Evolutionary conservation across 2,113 vertebrate species (phyloP).

Genomic region (Heterotilapia buettikoferi): DNA sequence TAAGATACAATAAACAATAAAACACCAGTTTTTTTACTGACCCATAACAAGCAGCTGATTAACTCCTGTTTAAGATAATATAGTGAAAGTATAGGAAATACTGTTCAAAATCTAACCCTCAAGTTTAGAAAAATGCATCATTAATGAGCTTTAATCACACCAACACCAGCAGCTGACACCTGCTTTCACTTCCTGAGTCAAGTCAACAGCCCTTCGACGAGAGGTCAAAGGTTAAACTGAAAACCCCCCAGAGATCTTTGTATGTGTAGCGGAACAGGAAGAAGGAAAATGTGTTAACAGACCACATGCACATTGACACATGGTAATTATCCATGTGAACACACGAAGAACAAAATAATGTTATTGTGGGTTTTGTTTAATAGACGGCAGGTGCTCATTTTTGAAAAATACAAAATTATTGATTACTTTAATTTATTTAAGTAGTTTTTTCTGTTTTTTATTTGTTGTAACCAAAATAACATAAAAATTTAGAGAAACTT

Average conservation of each 20-base stretch:
- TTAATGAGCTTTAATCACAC: background rate
- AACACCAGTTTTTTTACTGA: background rate
- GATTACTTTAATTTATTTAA: background rate
- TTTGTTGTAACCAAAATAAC: background rate
- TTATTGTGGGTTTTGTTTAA: background rate
- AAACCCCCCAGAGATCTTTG: slow-evolving; percentile 1
- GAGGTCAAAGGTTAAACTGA: slow-evolving; percentile 51
- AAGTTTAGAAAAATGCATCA: background rate
- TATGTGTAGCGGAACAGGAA: background rate
- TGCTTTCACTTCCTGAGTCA: slow-evolving; percentile 37
- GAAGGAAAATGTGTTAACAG: slow-evolving; percentile 14
- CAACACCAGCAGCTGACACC: slow-evolving; percentile 55
- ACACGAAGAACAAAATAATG: background rate
- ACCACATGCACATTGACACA: background rate
- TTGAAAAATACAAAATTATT: background rate
- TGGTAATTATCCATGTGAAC: background rate
- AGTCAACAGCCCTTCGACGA: slow-evolving; percentile 11
- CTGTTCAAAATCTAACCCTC: background rate
- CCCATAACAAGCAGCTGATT: background rate
- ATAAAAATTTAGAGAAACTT: background rate
- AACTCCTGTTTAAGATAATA: background rate
- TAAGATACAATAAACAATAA: background rate
- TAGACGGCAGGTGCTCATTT: background rate
- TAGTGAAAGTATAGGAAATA: background rate
- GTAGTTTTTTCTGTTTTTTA: background rate